A percentile compares a stretch with the other conserved stretches of the same genome.
phyloP scores from a whole-genome alignment of 2,888 invertebrate genomes.

The Drosophila sordidula region DNA sequence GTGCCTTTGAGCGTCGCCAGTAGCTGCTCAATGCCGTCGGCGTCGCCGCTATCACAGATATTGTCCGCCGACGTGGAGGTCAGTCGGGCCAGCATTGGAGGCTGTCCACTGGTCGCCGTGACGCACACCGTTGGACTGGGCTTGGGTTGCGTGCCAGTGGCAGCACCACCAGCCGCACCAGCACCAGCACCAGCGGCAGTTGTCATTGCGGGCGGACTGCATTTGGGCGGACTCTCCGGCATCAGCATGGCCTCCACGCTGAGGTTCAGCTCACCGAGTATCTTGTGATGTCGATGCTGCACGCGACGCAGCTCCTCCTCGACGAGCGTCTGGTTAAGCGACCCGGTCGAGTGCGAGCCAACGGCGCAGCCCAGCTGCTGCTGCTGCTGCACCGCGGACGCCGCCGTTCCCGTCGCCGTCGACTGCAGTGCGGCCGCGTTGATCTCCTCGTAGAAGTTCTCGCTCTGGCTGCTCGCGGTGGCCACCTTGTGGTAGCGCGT shows the following conservation, averaged over 20 bases:
- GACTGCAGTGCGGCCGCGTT: constrained; percentile 73
- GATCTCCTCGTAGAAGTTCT: constrained; percentile 82
- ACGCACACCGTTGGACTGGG: constrained; percentile 76
- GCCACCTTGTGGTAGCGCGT: constrained; percentile 89
- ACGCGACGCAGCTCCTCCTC: constrained; percentile 94
- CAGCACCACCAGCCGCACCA: constrained; percentile 27
- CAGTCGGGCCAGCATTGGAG: constrained; percentile 55
- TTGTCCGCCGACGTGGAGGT: constrained; percentile 85
- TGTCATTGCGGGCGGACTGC: constrained; percentile 85
- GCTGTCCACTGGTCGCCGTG: constrained; percentile 80
- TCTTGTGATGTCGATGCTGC: constrained; percentile 92
- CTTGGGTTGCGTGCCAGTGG: constrained; percentile 32
- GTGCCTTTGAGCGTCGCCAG: constrained; percentile 79
- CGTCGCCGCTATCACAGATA: constrained; percentile 87
- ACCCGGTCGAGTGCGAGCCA: constrained; percentile 87
- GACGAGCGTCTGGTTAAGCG: constrained; percentile 90
- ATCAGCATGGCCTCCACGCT: constrained; percentile 96
- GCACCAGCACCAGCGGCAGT: constrained; percentile 33
- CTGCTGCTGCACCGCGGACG: not conserved
- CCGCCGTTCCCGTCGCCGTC: not conserved
- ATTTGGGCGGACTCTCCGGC: constrained; percentile 88
- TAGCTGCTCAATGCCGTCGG: constrained; percentile 88
- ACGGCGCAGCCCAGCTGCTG: constrained; percentile 63
- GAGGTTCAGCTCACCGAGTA: constrained; percentile 93
- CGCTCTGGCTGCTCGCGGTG: constrained; percentile 41